Evolutionary conservation across 2,888 invertebrate genomes (phyloP), one percentile per base, ranked within the genome.

Genomic region (Caenorhabditis sp.): DNA sequence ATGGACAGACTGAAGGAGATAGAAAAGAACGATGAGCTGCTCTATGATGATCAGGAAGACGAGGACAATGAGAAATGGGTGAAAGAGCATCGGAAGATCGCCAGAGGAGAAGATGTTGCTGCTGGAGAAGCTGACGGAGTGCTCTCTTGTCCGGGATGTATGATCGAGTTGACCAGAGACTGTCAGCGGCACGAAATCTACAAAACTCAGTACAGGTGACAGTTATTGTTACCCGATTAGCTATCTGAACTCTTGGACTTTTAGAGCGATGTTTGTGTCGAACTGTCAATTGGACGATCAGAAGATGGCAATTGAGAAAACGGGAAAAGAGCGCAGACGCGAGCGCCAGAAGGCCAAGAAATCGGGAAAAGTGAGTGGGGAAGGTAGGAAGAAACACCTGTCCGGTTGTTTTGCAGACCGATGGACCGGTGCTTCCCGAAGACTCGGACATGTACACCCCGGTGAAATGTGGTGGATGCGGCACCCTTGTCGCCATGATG

Each of bases 81-180:
- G 24, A 92, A 93, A 83, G 88, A 58, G 86, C 89, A 11, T 92
- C 92, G 85, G 90, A 82, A 67, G 22, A 89, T 76, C n/a, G 40
- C 44, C 5, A 69, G 72, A 51, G 83, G 85, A 28, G 35, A 62
- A 35, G 68, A 77, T 22, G 69, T 37, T 15, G 56, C 60, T n/a
- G 53, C 58, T 3, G 58, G 47, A 22, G 82, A 78, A 35, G 76
- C 79, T 0, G 94, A 94, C 92, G 94, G 94, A 8, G 93, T 94
- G 15, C 91, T 94, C 15, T 94, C 94, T 89, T 94, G 94, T 89
- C 94, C 94, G 15, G 93, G 94, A 4, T 94, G 94, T 89, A 93
- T 94, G 93, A 92, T 93, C 1, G 92, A 93, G n/a, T 88, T 94
- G 11, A 94, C 94, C 85, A 86, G 93, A 44, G 94, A 94, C 86